Evolutionary conservation across 2,888 invertebrate species (phyloP).

Genomic region (Sericinus montela): DNA sequence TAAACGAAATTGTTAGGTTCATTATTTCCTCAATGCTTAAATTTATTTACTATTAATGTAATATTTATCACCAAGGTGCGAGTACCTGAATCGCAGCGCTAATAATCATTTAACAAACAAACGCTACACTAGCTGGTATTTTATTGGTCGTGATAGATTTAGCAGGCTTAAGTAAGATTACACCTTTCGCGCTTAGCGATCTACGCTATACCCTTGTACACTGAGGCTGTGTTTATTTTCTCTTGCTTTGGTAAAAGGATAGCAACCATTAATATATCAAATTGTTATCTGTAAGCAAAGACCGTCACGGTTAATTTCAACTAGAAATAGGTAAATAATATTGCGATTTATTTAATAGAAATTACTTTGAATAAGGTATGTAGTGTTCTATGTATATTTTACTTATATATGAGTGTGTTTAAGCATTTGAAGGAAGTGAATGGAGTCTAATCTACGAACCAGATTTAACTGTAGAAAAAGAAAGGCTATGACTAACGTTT

Average conservation of each 20-base stretch:
- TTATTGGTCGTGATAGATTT: slow-evolving; percentile 23
- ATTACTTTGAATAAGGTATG: too few species aligned
- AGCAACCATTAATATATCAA: slow-evolving; percentile 16
- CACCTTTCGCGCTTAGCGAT: slow-evolving; percentile 19
- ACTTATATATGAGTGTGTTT: too few species aligned
- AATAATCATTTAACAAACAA: slow-evolving; percentile 16
- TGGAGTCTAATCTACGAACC: too few species aligned
- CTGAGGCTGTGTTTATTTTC: slow-evolving; percentile 14
- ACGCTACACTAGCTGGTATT: slow-evolving; percentile 12
- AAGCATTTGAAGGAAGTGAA: too few species aligned
- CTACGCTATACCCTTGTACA: slow-evolving; percentile 17
- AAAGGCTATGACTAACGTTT: too few species aligned
- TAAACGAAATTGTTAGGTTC: neutral
- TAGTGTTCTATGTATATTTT: too few species aligned
- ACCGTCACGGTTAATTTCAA: slow-evolving; percentile 12
- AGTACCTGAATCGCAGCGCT: slow-evolving; percentile 15
- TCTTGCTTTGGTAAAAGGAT: slow-evolving; percentile 15
- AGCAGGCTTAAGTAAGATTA: slow-evolving; percentile 19
- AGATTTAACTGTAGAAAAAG: too few species aligned
- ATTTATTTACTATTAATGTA: slow-evolving; percentile 5
- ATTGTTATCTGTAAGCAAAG: slow-evolving; percentile 12
- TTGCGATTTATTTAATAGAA: neutral
- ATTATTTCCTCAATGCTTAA: neutral
- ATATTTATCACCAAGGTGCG: slow-evolving; percentile 10
- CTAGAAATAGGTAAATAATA: slow-evolving; percentile 9